Evolutionary conservation across 2,797 vertebrate species (phyloP).

Genomic region (Poeciliopsis presidionis): DNA sequence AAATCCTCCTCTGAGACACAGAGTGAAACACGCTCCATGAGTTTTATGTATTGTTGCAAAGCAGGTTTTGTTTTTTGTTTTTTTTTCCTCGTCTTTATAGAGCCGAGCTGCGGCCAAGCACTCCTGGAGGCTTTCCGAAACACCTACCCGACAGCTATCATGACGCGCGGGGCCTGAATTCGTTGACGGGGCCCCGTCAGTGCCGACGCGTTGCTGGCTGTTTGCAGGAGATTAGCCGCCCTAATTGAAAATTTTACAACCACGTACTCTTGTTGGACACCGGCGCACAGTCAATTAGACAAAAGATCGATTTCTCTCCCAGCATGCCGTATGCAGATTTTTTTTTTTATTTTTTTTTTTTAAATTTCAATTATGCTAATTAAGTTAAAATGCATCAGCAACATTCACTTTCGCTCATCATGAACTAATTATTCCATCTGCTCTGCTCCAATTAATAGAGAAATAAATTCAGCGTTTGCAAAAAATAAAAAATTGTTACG

Average conservation of each 20-base stretch:
- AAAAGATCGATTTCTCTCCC: slow-evolving; percentile 7
- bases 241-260: slow-evolving; percentile 16
- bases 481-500: not conserved
- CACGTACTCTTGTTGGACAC: slow-evolving; percentile 11
- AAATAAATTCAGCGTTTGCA: not conserved
- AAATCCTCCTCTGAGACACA: slow-evolving; percentile 73
- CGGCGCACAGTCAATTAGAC: not conserved
- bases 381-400: slow-evolving; percentile 20
- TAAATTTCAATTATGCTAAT: slow-evolving; percentile 15
- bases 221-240: slow-evolving; percentile 37
- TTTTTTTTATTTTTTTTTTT: too few species aligned
- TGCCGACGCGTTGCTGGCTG: slow-evolving; percentile 20
- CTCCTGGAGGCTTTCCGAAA: slow-evolving; percentile 58
- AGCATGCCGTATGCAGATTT: slow-evolving; percentile 18
- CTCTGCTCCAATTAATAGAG: slow-evolving; percentile 9
- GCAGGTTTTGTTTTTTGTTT: slow-evolving; percentile 56
- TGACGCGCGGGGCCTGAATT: slow-evolving; percentile 43
- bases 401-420: slow-evolving; percentile 19
- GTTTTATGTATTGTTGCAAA: slow-evolving; percentile 75
- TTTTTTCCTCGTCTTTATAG: slow-evolving; percentile 40
- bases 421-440: slow-evolving; percentile 13
- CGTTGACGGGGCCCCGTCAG: slow-evolving; percentile 21
- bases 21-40: slow-evolving; percentile 57
- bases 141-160: slow-evolving; percentile 65
- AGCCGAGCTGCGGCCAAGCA: slow-evolving; percentile 58